These are phyloP conservation scores for Salmo trutta DNA, from an alignment of 2,797 vertebrate species.

Conservation along the genomic window DNA sequence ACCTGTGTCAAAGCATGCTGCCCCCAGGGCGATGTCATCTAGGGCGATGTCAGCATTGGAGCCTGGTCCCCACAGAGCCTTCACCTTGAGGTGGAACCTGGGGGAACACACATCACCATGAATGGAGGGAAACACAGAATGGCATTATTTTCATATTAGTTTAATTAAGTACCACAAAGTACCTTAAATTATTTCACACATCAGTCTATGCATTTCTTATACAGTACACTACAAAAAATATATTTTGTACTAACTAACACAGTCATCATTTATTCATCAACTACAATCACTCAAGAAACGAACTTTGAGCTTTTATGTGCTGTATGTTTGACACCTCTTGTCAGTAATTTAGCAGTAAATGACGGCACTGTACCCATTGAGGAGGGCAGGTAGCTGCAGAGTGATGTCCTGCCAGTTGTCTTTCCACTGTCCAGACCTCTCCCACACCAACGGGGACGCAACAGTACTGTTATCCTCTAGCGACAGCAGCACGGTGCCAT, in stretches of 20 bases:
- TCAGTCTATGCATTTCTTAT: no score
- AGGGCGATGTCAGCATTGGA: conserved; percentile 84
- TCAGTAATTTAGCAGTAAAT: background rate
- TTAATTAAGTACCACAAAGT: background rate
- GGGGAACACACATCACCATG: conserved; percentile 16
- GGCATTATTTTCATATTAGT: background rate
- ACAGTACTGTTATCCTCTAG: conserved; percentile 72
- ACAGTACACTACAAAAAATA: no score
- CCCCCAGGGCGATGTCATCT: conserved; percentile 83
- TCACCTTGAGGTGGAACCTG: conserved; percentile 84
- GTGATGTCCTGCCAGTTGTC: conserved; percentile 83
- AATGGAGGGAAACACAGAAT: background rate
- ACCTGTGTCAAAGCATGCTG: conserved; percentile 83
- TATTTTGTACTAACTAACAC: no score
- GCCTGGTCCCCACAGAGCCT: conserved; percentile 79
- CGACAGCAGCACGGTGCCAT: conserved; percentile 82
- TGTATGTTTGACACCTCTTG: background rate
- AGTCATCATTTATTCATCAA: background rate
- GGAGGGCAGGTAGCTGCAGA: conserved; percentile 76
- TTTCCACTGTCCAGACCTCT: conserved; percentile 72
- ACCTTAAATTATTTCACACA: background rate
- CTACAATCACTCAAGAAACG: background rate
- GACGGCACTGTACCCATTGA: conserved; percentile 62
- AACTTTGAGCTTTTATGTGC: background rate
- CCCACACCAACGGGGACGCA: conserved; percentile 70